Evolutionary conservation across 2,797 vertebrate species (phyloP), one percentile per base, ranked within the genome.

Genomic region (Fringilla coelebs): DNA sequence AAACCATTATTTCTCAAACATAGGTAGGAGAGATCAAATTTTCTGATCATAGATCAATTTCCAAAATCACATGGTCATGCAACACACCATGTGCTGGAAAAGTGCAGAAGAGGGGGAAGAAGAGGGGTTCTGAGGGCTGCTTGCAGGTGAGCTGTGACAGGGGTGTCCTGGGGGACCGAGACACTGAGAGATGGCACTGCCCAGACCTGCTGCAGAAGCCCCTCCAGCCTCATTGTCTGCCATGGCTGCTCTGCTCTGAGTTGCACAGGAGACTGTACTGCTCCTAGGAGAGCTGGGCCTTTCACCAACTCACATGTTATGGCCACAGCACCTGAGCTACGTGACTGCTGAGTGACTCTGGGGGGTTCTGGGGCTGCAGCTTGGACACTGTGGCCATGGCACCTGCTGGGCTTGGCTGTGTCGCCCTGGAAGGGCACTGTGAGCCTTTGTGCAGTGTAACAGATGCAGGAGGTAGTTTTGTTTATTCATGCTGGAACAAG

Each of bases 321-420:
- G 2, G 43, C 18, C 18, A 16, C 5, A 63, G 24, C 45, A 40
- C 0, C 0, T 1, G 11, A 52, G 28, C 15, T 36, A 2, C 0
- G 0, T 5, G 15, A 17, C 19, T 17, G n/a, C 3, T 10, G 14
- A 14, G 5, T 2, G 36, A 13, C n/a, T 1, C 0, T 6, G 4
- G 1, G n/a, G 2, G 49, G 31, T 3, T 60, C 4, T 5, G 19
- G 31, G 80, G 38, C 31, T 66, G 41, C 26, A 38, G 57, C 26
- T 10, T 38, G 67, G 52, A 32, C 43, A 3, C 7, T 43, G 41
- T 36, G 28, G 32, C 15, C 0, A 0, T 6, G 22, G 31, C 12
- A 54, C 24, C 31, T 17, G 9, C 49, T 40, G 51, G 55, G 29
- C 48, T 58, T 14, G 6, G 11, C 55, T 52, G 43, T 16, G 8